phyloP scores from a whole-genome alignment of 37 sponge, comb jelly and placozoan genomes.

The Spongilla lacustris region DNA sequence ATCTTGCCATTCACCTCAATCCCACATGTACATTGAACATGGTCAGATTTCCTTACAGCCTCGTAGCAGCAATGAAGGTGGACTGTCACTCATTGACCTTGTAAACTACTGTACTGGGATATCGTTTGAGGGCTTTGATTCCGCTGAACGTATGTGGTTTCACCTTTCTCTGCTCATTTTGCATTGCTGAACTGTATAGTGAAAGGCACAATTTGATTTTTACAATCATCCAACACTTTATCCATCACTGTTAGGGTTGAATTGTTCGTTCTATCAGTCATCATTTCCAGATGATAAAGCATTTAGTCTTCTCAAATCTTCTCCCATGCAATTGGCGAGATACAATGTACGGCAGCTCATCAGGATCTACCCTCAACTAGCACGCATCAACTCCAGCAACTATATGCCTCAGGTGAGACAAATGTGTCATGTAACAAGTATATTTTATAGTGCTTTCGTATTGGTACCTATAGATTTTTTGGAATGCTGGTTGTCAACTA shows the following conservation, averaged over 20 bases:
- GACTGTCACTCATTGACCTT: conserved; percentile 8
- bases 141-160: conserved; percentile 21
- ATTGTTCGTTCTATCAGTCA: conserved; percentile 43
- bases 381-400: conserved; percentile 64
- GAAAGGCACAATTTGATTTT: too few species aligned
- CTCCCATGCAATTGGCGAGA: conserved; percentile 23
- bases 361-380: conserved; percentile 70
- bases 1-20: neutral
- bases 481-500: conserved; percentile 79
- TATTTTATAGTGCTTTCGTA: neutral
- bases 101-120: conserved; percentile 66
- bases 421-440: neutral
- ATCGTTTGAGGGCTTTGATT: conserved; percentile 61
- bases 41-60: neutral
- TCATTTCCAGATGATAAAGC: conserved; percentile 56
- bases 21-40: neutral
- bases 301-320: conserved; percentile 7
- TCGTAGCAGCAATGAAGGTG: neutral
- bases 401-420: conserved; percentile 55
- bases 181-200: neutral
- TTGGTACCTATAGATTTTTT: conserved; percentile 20
- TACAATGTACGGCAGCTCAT: conserved; percentile 58
- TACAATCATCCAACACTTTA: too few species aligned
- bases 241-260: conserved; percentile 14
- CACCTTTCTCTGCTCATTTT: too few species aligned